Evolutionary conservation across 2,113 vertebrate genomes (phyloP).

Genomic region (Anarrhichthys ocellatus): DNA sequence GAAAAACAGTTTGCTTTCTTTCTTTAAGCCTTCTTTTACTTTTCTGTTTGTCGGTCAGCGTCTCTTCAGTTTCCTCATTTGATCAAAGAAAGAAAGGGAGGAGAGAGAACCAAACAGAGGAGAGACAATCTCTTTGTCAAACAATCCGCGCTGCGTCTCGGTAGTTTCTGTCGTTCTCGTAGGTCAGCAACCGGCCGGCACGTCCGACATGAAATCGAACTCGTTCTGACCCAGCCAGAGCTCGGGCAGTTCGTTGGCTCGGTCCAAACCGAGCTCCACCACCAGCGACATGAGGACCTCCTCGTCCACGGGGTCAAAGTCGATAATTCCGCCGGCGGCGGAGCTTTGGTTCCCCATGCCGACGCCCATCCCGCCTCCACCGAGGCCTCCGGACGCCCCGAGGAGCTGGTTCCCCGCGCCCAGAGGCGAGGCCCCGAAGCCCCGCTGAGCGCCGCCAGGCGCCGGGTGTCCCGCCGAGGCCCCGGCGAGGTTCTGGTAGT

Average conservation of each 20-base stretch:
- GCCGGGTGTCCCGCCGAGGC: constrained; percentile 36
- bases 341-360: constrained; percentile 62
- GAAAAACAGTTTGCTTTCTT: neutral
- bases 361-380: constrained; percentile 45
- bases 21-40: neutral
- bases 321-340: constrained; percentile 74
- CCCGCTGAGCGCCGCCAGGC: constrained; percentile 61
- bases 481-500: constrained; percentile 81
- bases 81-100: constrained; percentile 38
- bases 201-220: constrained; percentile 87
- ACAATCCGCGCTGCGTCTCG: neutral
- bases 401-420: constrained; percentile 65
- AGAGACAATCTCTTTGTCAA: constrained; percentile 32
- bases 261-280: constrained; percentile 88
- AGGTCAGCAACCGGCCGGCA: constrained; percentile 82
- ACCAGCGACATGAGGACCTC: constrained; percentile 88
- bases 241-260: constrained; percentile 87
- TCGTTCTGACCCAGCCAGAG: constrained; percentile 91
- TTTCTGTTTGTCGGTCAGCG: neutral
- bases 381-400: constrained; percentile 52
- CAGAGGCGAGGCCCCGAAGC: constrained; percentile 33
- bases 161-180: neutral
- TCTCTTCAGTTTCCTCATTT: constrained; percentile 40
- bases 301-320: constrained; percentile 87
- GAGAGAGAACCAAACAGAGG: constrained; percentile 30